Conservation (phyloP, 2,113 vertebrate species). For the Muntiacus reevesi region DNA sequence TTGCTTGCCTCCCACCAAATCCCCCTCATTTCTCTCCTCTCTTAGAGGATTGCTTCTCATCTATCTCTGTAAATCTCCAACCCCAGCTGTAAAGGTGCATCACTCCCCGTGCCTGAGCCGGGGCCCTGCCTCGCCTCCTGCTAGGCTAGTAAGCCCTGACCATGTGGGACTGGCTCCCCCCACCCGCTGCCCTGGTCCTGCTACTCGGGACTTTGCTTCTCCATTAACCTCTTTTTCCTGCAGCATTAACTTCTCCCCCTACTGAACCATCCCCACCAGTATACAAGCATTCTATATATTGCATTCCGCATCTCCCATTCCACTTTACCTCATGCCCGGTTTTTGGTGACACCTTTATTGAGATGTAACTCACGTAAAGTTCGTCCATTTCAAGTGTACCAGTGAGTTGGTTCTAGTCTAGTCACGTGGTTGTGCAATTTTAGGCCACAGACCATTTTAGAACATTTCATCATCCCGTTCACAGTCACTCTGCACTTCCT, state of each 20-base stretch:
- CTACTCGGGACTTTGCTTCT: not conserved
- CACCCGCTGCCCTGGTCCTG: not conserved
- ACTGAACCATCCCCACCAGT: not conserved
- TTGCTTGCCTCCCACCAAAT: not conserved
- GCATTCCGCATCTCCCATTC: not conserved
- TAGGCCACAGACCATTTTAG: not conserved
- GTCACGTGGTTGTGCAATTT: not conserved
- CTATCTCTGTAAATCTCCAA: not conserved
- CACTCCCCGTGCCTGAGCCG: not conserved
- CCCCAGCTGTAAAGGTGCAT: not conserved
- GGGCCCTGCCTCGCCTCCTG: not conserved
- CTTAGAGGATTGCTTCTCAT: not conserved
- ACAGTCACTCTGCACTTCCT: not conserved
- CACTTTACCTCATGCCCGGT: not conserved
- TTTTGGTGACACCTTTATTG: not conserved
- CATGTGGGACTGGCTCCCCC: not conserved
- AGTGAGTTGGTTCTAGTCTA: not conserved
- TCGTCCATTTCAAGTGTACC: not conserved
- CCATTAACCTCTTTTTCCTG: not conserved
- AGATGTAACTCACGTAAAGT: not conserved
- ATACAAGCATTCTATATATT: not conserved
- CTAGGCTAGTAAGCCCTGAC: too few relatives aligned
- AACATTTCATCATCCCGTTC: not conserved
- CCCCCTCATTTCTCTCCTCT: not conserved
- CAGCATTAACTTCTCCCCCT: not conserved